Percentiles rank a stretch among this genome's conserved stretches.
phyloP scores from a whole-genome alignment of 2,888 invertebrate genomes.

The Ennomos erosarius region DNA sequence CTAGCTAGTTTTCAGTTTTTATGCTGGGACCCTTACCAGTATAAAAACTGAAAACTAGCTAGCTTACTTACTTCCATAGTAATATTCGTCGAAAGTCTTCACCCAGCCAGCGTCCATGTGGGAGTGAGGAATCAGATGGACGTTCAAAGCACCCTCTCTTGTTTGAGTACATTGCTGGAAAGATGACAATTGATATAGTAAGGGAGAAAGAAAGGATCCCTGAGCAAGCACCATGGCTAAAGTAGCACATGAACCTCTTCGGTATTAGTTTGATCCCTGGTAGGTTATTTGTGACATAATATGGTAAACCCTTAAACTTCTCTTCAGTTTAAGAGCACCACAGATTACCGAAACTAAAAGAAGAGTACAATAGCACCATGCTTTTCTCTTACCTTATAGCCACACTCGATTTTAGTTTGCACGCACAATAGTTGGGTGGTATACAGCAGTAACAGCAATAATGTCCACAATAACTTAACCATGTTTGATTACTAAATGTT shows the following conservation, averaged over 20 bases:
- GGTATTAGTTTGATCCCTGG: too few species aligned
- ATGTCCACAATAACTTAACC: conserved; percentile 12
- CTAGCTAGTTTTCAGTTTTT: too few species aligned
- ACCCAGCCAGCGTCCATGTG: conserved; percentile 96
- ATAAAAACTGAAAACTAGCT: too few species aligned
- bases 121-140: conserved; percentile 87
- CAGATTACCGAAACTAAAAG: too few species aligned
- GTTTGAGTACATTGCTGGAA: conserved; percentile 75
- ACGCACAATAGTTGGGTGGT: conserved; percentile 28
- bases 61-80: conserved; percentile 85
- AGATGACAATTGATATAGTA: background rate
- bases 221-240: background rate
- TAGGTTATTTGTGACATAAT: too few species aligned
- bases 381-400: conserved; percentile 64
- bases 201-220: too few species aligned
- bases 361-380: too few species aligned
- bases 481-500: conserved; percentile 8
- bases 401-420: conserved; percentile 65
- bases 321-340: too few species aligned
- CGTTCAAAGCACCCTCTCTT: conserved; percentile 72
- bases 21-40: too few species aligned
- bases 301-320: too few species aligned
- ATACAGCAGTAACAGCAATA: conserved; percentile 14
- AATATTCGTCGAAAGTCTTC: conserved; percentile 93
- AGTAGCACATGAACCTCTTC: too few species aligned